Conservation (phyloP, 2,797 vertebrate genomes). For the Leucoraja ocellata region DNA sequence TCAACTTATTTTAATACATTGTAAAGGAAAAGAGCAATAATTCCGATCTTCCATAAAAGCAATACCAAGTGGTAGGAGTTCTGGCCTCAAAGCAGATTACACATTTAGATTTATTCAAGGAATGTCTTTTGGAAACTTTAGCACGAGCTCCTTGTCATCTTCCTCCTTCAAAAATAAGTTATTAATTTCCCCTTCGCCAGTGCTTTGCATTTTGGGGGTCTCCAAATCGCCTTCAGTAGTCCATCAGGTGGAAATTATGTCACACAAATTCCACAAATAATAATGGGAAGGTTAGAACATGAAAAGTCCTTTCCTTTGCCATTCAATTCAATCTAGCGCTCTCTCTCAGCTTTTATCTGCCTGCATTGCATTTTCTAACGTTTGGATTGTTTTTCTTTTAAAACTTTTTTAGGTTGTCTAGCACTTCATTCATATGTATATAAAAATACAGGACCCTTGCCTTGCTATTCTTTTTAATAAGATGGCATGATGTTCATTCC, state of each 20-base stretch:
- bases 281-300: not conserved
- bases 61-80: not conserved
- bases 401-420: not conserved
- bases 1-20: too few species aligned
- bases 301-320: not conserved
- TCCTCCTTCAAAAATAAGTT: not conserved
- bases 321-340: not conserved
- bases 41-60: not conserved
- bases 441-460: not conserved
- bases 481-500: not conserved
- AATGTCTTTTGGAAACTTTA: not conserved
- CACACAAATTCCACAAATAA: not conserved
- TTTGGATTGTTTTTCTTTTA: not conserved
- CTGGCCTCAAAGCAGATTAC: not conserved
- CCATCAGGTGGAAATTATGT: not conserved
- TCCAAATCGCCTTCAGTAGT: not conserved
- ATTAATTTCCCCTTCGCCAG: not conserved
- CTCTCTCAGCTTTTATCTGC: not conserved
- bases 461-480: not conserved
- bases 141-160: not conserved
- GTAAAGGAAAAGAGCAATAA: too few species aligned
- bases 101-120: not conserved
- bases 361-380: not conserved
- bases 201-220: not conserved
- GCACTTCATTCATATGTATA: not conserved